Evolutionary conservation across 2,797 vertebrate species (phyloP), one percentile per base, ranked within the genome.

Genomic region (Sparidentex hasta): DNA sequence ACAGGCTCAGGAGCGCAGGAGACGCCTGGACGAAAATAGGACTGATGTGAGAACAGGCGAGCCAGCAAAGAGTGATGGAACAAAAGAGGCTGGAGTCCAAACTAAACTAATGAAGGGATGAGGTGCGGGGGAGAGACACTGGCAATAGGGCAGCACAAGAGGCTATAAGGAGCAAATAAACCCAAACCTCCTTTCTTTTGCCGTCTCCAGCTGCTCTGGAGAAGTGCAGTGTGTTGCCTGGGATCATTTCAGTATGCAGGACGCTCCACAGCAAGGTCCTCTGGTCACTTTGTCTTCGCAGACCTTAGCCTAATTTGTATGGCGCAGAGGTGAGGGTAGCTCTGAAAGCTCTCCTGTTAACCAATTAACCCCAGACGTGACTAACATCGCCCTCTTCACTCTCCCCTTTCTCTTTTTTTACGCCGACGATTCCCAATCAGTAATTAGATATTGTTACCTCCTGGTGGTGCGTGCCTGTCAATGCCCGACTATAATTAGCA

Each of bases 401-500:
- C 58, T 21, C 43, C 48, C 51, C 20, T n/a, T 68, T 8, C 7
- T 8, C 25, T 41, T 25, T 68, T 68, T 64, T 78, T 25, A 65
- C 20, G 6, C 2, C 5, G 7, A 68, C 67, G 6, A 78, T 74
- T 57, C 68, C 27, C 46, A 73, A 66, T 79, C 67, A 78, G 64
- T 84, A 65, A 84, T 85, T 62, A 72, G 75, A 67, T 61, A 64
- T 70, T 54, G 48, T 75, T 74, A 62, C 54, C 33, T 79, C 70
- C n/a, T 38, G 14, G 57, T 74, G 69, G 27, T 9, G 38, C 38
- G 7, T 9, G 38, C 48, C 77, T 76, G 78, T 71, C 77, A 59
- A 43, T 52, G 64, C 72, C 57, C 33, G 33, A 54, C 66, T 78
- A 71, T 80, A 90, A 87, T 90, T 83, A 86, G 68, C 43, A 23